Evolutionary conservation across 2,113 vertebrate species (phyloP).

Genomic region (Corythaixoides concolor): DNA sequence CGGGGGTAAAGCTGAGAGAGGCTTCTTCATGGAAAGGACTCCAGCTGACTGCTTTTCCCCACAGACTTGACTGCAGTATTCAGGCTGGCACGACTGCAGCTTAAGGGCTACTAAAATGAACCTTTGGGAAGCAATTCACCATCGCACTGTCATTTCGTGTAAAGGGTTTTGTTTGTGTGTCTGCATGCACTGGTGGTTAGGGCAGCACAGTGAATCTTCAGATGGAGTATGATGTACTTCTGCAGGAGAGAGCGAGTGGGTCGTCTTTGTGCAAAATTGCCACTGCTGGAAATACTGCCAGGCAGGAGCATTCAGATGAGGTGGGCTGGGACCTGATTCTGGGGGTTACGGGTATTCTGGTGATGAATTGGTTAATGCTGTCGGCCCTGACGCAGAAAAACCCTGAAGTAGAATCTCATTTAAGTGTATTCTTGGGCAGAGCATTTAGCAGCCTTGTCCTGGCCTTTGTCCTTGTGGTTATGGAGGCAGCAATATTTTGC

Average conservation of each 20-base stretch:
- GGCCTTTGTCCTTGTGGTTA: not conserved
- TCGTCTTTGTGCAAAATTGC: not conserved
- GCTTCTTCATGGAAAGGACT: not conserved
- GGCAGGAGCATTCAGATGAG: not conserved
- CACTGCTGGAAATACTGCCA: not conserved
- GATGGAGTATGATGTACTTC: not conserved
- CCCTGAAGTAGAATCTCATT: not conserved
- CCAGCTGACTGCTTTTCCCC: not conserved
- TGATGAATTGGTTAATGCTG: not conserved
- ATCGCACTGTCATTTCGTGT: accelerated
- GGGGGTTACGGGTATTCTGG: too few species aligned
- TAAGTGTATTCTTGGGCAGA: not conserved
- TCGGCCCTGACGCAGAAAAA: accelerated
- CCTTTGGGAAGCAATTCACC: not conserved
- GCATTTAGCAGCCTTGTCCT: not conserved
- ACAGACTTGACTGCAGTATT: too few species aligned
- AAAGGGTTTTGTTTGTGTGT: not conserved
- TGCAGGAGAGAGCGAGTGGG: not conserved
- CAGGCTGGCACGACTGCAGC: not conserved
- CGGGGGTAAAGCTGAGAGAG: not conserved
- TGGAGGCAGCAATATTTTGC: not conserved
- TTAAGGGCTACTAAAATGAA: not conserved
- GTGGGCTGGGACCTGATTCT: not conserved
- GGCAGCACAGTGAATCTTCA: not conserved
- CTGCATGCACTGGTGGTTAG: accelerated